Conservation (phyloP, 1,140 invertebrate genomes). For the Archivesica marissinica region DNA sequence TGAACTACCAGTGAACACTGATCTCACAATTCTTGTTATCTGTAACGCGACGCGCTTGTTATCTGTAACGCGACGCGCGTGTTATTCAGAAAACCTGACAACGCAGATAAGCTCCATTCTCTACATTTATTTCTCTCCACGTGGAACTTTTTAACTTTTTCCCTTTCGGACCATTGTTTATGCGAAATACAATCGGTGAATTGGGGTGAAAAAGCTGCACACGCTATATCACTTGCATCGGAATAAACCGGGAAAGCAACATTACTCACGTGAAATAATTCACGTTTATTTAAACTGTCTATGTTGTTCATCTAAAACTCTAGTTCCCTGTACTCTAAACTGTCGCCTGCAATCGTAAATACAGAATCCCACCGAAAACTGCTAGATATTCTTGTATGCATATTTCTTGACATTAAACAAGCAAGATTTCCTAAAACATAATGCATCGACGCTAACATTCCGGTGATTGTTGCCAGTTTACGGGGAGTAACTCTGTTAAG, state of each 20-base stretch:
- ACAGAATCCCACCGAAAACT: background rate
- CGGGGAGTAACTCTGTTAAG: background rate
- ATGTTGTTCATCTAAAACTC: background rate
- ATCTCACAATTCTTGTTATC: no score
- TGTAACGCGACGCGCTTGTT: no score
- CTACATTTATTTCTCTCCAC: conserved; percentile 12
- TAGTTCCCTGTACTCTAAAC: background rate
- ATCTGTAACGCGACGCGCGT: conserved; percentile 18
- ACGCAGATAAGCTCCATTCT: background rate
- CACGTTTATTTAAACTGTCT: background rate
- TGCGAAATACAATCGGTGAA: background rate
- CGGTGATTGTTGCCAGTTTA: background rate
- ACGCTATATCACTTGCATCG: conserved; percentile 13
- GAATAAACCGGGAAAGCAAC: background rate
- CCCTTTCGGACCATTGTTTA: background rate
- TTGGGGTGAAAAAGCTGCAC: background rate
- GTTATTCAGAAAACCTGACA: background rate
- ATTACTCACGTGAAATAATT: background rate
- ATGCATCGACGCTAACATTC: no score
- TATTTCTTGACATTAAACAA: no score
- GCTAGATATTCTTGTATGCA: background rate
- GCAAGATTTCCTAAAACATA: no score
- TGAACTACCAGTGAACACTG: no score
- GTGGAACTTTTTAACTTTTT: background rate
- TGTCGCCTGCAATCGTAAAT: background rate